Base-by-base conservation (phyloP, 1,140 invertebrate genomes). In the Acyrthosiphon pisum region DNA sequence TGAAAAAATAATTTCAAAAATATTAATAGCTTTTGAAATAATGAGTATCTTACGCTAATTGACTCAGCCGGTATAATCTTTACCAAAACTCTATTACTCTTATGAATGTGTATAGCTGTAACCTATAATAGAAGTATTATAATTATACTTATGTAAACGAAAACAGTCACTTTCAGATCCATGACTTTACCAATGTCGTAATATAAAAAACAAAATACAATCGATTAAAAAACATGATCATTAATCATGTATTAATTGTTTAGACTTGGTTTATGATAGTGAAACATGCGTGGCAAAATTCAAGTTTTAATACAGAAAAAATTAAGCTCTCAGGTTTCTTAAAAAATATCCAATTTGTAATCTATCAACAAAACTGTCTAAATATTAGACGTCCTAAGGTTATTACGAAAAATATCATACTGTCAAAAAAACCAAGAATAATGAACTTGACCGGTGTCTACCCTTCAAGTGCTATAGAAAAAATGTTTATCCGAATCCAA, bases 391-490 rank as follows among this genome's bases (percentile, higher is more conserved):
- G 11, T 46, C 26, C 84, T 41, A 26, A 46, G 41, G 44, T 44
- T 86, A 46, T n/a, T 46, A 37, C 22, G 8, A 44, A 86, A 86
- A 86, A 86, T 6, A 86, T 44, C 22, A 41, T n/a, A 86, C 23
- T 46, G 44, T 86, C 84, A 46, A 30, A 86, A 86, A 86, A n/a
- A 30, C 4, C 23, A 46, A 86, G 84, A 86, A 86, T n/a, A 86
- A 86, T 86, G 84, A 86, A 86, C 26, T 86, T 86, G 84, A 86
- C 84, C 84, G 30, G 26, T 86, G 44, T 48, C 30, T 86, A 86
- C 26, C 44, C 84, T 86, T 86, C 44, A 46, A 86, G 1, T 86
- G 30, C 4, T 30, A 86, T 30, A 46, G 14, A 2, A 44, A 46
- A 86, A 86, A 86, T 44, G 30, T 48, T 46, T 3, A 46, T 46